phyloP scores from a whole-genome alignment of 2,797 vertebrate genomes.

The Coregonus sp. region DNA sequence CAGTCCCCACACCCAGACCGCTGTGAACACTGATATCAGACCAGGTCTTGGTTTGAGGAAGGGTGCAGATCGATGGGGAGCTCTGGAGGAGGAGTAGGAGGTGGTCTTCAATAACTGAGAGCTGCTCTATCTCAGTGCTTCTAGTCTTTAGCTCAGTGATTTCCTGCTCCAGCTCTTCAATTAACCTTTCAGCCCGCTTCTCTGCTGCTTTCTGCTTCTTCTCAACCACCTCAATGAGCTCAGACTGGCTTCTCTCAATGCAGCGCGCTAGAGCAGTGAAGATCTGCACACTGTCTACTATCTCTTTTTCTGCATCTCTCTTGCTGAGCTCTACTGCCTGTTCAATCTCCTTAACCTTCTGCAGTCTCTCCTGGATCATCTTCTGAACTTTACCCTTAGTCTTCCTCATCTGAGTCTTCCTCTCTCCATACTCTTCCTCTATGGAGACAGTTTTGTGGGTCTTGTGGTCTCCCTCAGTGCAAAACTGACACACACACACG shows the following conservation, averaged over 20 bases:
- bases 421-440: not conserved
- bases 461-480: not conserved
- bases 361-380: slow-evolving; percentile 3
- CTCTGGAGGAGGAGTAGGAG: slow-evolving; percentile 4
- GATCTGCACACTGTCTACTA: not conserved
- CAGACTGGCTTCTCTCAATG: not conserved
- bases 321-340: not conserved
- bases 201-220: not conserved
- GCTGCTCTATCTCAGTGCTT: not conserved
- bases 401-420: not conserved
- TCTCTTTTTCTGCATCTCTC: not conserved
- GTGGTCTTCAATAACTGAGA: not conserved
- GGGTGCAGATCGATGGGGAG: not conserved
- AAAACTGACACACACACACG: not conserved
- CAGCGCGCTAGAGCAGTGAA: not conserved
- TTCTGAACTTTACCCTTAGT: not conserved
- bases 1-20: slow-evolving; percentile 12
- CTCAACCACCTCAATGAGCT: not conserved
- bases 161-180: not conserved
- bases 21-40: not conserved
- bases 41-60: slow-evolving; percentile 14
- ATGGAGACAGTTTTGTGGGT: not conserved
- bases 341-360: not conserved
- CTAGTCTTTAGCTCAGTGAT: not conserved
- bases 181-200: not conserved